A percentile compares a stretch with the other conserved stretches of the same genome.
Evolutionary conservation across 2,888 invertebrate genomes (phyloP).

Genomic region (Drosophila tanythrix): DNA sequence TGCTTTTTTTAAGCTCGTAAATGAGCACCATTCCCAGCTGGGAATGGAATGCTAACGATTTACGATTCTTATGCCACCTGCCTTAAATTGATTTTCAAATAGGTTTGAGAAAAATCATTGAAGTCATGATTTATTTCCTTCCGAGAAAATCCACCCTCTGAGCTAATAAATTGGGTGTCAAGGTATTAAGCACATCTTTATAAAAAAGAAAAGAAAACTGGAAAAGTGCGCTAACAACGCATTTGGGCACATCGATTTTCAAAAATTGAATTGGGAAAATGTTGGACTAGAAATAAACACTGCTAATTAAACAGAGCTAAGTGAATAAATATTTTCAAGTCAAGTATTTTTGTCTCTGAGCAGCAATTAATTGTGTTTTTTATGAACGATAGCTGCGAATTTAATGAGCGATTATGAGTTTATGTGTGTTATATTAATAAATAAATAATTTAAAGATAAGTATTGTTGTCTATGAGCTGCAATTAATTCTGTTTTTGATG

Average conservation of each 20-base stretch:
- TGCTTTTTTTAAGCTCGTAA: background rate
- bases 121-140: background rate
- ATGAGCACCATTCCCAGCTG: background rate
- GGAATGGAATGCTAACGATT: background rate
- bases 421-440: background rate
- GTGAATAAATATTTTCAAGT: background rate
- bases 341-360: background rate
- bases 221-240: background rate
- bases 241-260: background rate
- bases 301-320: background rate
- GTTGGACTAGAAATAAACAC: background rate
- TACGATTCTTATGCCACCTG: background rate
- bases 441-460: too few relatives aligned
- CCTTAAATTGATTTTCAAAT: background rate
- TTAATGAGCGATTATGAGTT: background rate
- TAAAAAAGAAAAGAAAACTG: background rate
- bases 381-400: too few relatives aligned
- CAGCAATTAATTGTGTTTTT: background rate
- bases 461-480: background rate
- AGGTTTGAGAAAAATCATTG: background rate
- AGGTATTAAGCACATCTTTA: background rate
- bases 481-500: too few relatives aligned
- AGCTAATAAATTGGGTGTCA: background rate
- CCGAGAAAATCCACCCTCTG: background rate
- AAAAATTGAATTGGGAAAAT: background rate